Base-by-base conservation (phyloP, 2,888 invertebrate species). In the Cosmia trapezina region DNA sequence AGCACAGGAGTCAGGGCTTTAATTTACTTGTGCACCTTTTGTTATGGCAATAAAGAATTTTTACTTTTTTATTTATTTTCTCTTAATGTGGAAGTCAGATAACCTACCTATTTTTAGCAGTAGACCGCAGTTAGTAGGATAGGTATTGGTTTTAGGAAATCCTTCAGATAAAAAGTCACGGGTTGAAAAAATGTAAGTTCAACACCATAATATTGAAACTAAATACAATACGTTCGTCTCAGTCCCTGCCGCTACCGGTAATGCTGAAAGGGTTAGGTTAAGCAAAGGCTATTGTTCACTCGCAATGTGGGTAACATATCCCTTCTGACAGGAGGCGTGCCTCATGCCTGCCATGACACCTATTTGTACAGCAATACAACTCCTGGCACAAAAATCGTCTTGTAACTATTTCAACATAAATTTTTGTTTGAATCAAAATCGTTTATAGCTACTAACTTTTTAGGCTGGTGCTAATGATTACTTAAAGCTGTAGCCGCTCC, bases 291-390 rank as follows among this genome's bases (percentile, higher is more conserved):
- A 19, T n/a, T 11, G 45, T 49, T 33, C 22, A 22, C 49, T 8
- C 12, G 41, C 47, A 19, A 17, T 8, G 17, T 28, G 45, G 33
- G 12, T 19, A n/a, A 47, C 51, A 8, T n/a, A 53, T 33, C 41
- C 12, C 12, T 2, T 5, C 1, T 22, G 71, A 57, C 78, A 51
- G 59, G 59, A 22, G 72, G 72, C 77, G 77, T 28, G 28, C 28
- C 28, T 28, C 28, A 28, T 78, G 67, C 17, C 72, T 54, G 43
- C 7, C n/a, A n/a, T n/a, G n/a, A n/a, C 67, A 22, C 28, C 37
- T n/a, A 41, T 62, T 41, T 17, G 19, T 28, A 28, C 45, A 53
- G 66, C 60, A 68, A 51, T 45, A 53, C 37, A 5, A 12, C 4
- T 47, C 4, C 12, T 49, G n/a, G 7, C 7, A 43, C 28, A 71